phyloP scores from a whole-genome alignment of 2,113 vertebrate genomes.

The Oncorhynchus tshawytscha region DNA sequence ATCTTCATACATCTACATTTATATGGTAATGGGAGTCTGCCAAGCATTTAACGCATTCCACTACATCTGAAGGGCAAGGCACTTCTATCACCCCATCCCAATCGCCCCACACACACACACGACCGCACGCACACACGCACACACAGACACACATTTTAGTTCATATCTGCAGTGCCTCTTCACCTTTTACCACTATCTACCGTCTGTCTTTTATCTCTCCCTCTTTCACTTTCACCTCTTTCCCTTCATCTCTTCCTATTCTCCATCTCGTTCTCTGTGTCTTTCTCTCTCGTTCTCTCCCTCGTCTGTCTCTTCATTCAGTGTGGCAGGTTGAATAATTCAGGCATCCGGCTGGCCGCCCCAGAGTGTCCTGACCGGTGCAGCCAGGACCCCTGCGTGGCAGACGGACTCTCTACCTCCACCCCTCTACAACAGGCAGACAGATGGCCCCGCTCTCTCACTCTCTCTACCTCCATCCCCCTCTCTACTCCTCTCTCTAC shows the following conservation, averaged over 20 bases:
- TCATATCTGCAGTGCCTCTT: background rate
- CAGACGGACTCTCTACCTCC: slow-evolving; percentile 75
- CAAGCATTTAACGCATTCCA: slow-evolving; percentile 75
- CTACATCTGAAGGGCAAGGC: slow-evolving; percentile 59
- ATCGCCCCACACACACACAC: slow-evolving; percentile 30
- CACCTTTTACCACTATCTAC: background rate
- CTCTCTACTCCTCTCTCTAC: no score
- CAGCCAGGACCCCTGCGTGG: slow-evolving; percentile 72
- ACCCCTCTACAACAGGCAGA: slow-evolving; percentile 84
- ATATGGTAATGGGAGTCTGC: slow-evolving; percentile 78
- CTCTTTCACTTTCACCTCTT: background rate
- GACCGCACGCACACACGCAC: slow-evolving; percentile 11
- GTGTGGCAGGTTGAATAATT: slow-evolving; percentile 80
- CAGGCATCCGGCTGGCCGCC: slow-evolving; percentile 71
- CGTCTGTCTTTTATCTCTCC: background rate
- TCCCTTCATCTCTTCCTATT: background rate
- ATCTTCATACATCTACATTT: slow-evolving; percentile 82
- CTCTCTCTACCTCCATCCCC: no score
- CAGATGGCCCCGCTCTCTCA: slow-evolving; percentile 71
- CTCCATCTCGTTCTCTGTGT: background rate
- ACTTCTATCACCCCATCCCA: slow-evolving; percentile 33
- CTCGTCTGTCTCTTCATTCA: slow-evolving; percentile 69
- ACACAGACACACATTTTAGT: background rate
- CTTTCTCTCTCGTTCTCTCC: slow-evolving; percentile 25
- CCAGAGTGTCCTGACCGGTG: slow-evolving; percentile 53